Base-by-base conservation (phyloP, 2,888 invertebrate species). In the Lysandra coridon region DNA sequence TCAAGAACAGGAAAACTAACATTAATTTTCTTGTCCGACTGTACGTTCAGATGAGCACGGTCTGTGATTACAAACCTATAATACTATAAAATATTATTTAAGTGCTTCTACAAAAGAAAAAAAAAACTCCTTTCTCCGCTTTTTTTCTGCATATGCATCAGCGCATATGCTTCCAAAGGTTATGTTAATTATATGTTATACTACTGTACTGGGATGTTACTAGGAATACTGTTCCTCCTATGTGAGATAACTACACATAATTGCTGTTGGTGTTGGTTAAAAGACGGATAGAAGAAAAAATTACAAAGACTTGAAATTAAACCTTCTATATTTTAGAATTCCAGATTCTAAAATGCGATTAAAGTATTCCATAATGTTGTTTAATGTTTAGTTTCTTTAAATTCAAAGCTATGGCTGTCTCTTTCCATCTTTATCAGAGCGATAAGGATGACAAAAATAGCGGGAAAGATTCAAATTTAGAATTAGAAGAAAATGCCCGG, bases 401-500 rank as follows among this genome's bases (percentile, higher is more conserved):
- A 53, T 53, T 53, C 2, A 57, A 57, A 57, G 17, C 17, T 57
- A 4, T 4, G 4, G 57, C 57, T 17, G 17, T 17, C 57, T 57
- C 17, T 17, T 57, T 57, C 57, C 17, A 1, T 3, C 3, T 57
- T 57, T 57, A 57, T 57, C 17, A 57, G 57, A 57, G 17, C 17
- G 57, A 57, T 4, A 57, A 17, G 14, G 57, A 57, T 17, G 23
- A 62, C 0, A 23, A 64, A 30, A 64, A 30, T 64, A 30, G 64
- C 30, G 30, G 30, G 14, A 33, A 33, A 17, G 1, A 33, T 69
- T 69, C 33, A 5, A 33, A 37, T 14, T 69, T 37, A 69, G 37
- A 69, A 69, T 69, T 37, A 37, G 33, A 69, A 44, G 74, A 44
- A 84, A 83, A 84, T 83, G 82, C 85, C 90, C 88, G 91, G 90